phyloP scores from a whole-genome alignment of 2,113 vertebrate species.

The Puma concolor region DNA sequence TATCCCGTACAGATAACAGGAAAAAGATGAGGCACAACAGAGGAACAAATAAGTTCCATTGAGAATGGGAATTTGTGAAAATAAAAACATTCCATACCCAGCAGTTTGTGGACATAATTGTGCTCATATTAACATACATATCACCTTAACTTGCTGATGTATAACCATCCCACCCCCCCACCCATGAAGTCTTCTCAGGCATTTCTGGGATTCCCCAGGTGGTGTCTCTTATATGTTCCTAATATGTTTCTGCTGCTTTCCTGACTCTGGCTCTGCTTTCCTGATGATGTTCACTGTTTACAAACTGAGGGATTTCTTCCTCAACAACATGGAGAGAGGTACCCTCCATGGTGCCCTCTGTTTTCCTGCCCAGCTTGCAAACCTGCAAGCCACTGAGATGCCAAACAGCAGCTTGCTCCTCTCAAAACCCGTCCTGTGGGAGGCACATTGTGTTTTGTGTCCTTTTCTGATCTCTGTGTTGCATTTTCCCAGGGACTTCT shows the following conservation, averaged over 20 bases:
- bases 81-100: not conserved
- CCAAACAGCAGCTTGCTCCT: not conserved
- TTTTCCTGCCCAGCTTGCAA: not conserved
- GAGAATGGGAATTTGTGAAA: not conserved
- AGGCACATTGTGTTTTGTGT: not conserved
- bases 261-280: not conserved
- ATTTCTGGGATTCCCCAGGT: not conserved
- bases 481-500: not conserved
- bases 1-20: not conserved
- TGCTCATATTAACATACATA: not conserved
- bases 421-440: no score
- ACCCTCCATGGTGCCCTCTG: not conserved
- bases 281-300: not conserved
- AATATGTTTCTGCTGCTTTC: not conserved
- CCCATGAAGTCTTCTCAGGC: not conserved
- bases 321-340: not conserved
- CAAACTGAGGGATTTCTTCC: not conserved
- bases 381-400: not conserved
- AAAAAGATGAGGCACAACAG: not conserved
- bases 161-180: rapidly evolving
- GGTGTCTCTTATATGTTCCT: not conserved
- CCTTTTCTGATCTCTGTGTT: not conserved
- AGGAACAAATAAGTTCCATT: not conserved
- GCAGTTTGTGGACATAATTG: not conserved
- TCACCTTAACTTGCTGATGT: not conserved